Percentiles rank a stretch among this genome's conserved stretches.
These are phyloP conservation scores for Apantesis nais DNA, from an alignment of 2,888 invertebrate genomes.

Conservation along the genomic window DNA sequence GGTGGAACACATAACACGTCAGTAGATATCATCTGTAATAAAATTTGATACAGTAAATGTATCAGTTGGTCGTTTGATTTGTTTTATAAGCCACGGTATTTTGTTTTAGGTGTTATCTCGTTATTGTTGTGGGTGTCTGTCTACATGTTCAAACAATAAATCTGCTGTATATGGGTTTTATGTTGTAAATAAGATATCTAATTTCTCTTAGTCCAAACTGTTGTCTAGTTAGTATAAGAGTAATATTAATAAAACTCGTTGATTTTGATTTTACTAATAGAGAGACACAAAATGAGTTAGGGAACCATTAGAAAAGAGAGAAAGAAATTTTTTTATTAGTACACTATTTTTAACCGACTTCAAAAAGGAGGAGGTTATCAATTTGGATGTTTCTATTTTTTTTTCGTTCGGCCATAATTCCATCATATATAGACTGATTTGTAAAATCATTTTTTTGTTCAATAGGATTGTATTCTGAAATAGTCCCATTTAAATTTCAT, in stretches of 20 bases:
- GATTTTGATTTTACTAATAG: not conserved
- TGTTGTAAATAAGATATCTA: not conserved
- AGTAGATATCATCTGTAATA: conserved; percentile 47
- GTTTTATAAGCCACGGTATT: conserved; percentile 22
- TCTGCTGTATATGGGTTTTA: not conserved
- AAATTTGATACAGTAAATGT: conserved; percentile 41
- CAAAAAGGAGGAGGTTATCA: no score
- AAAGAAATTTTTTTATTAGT: no score
- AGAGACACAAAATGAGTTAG: not conserved
- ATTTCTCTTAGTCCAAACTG: not conserved
- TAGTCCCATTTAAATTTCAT: no score
- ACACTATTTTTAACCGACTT: no score
- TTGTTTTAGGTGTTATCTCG: not conserved
- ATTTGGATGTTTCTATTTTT: no score
- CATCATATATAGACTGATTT: no score
- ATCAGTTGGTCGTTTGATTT: conserved; percentile 34
- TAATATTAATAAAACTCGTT: not conserved
- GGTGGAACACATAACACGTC: conserved; percentile 39
- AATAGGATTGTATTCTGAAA: no score
- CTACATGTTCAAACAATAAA: not conserved
- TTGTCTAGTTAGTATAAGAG: not conserved
- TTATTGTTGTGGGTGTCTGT: not conserved
- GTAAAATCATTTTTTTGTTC: no score
- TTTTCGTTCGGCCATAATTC: no score
- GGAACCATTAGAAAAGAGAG: not conserved